phyloP scores from a whole-genome alignment of 2,113 vertebrate genomes.

The Rhea americana region DNA sequence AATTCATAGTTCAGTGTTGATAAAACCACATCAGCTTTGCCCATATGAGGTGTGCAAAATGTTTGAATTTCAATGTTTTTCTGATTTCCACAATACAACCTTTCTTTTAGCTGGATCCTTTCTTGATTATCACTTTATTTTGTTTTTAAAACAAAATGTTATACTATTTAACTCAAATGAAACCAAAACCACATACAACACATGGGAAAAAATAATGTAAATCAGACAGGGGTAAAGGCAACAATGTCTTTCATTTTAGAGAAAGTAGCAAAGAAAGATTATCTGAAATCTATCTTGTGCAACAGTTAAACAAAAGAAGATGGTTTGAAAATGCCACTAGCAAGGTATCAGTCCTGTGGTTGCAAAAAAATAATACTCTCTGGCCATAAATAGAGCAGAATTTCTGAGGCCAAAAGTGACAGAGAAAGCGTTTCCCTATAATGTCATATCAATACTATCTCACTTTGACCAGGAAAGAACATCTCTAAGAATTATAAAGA shows the following conservation, averaged over 20 bases:
- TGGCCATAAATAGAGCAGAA: not conserved
- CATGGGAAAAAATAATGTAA: not conserved
- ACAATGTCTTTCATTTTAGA: not conserved
- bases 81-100: not conserved
- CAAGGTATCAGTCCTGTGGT: not conserved
- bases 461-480: not conserved
- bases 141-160: not conserved
- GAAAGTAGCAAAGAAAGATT: not conserved
- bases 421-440: not conserved
- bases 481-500: not conserved
- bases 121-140: not conserved
- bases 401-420: not conserved
- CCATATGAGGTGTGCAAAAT: not conserved
- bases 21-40: not conserved
- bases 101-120: not conserved
- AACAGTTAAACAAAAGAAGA: not conserved
- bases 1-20: not conserved
- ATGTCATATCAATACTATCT: accelerated
- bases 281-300: not conserved
- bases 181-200: not conserved
- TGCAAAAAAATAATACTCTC: not conserved
- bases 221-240: not conserved
- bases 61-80: not conserved
- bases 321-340: not conserved
- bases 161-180: not conserved